phyloP scores from a whole-genome alignment of 2,888 invertebrate species.

The Eubasilissa splendida region DNA sequence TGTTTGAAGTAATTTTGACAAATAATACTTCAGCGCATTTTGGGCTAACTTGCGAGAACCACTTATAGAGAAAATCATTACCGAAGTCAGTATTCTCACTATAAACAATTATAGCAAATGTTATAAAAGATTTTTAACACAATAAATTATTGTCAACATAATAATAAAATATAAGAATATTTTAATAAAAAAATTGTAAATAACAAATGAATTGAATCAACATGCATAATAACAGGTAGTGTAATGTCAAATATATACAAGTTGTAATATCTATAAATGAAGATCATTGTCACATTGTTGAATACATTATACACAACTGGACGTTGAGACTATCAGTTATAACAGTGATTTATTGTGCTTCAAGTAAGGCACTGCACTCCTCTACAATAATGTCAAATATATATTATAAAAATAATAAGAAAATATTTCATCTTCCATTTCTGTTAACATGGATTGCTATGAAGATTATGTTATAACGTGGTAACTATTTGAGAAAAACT shows the following conservation, averaged over 20 bases:
- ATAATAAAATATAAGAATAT: background rate
- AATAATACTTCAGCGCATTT: background rate
- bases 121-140: background rate
- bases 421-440: background rate
- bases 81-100: background rate
- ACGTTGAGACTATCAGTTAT: background rate
- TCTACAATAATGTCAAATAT: background rate
- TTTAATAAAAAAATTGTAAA: background rate
- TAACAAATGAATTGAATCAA: background rate
- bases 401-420: background rate
- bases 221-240: conserved; percentile 3
- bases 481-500: conserved; percentile 13
- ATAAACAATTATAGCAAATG: conserved; percentile 9
- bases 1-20: too few species aligned
- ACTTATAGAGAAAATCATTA: background rate
- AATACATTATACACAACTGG: background rate
- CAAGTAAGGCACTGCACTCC: conserved; percentile 9
- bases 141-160: conserved; percentile 14
- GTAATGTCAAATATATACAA: conserved; percentile 1
- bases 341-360: conserved; percentile 8
- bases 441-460: conserved; percentile 1
- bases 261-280: conserved; percentile 9
- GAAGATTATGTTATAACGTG: background rate
- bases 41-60: background rate
- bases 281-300: background rate